Conservation (phyloP, 1,140 invertebrate species). For the Lethocerus indicus region DNA sequence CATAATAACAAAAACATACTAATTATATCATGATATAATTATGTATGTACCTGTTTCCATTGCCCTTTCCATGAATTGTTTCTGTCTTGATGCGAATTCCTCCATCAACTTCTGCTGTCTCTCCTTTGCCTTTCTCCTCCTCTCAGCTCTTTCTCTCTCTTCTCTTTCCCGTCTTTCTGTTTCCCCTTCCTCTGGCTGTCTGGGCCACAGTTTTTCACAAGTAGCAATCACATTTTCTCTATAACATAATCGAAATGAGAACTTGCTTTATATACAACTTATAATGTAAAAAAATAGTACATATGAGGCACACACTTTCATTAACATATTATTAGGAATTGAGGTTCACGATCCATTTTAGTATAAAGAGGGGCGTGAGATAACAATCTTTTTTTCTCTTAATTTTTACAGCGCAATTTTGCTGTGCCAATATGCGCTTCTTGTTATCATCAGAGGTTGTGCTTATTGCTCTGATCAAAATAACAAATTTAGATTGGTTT, state of each 20-base stretch:
- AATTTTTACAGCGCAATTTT: not conserved
- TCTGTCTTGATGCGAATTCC: conserved; percentile 80
- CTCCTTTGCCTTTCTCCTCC: conserved; percentile 66
- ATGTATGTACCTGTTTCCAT: conserved; percentile 39
- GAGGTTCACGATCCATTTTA: too few species aligned
- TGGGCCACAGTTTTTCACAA: conserved; percentile 54
- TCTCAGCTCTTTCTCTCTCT: conserved; percentile 58
- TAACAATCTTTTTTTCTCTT: not conserved
- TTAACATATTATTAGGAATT: too few species aligned
- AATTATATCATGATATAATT: not conserved
- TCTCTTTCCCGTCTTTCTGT: conserved; percentile 53
- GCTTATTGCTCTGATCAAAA: too few species aligned
- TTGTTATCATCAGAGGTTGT: too few species aligned
- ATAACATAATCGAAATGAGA: conserved; percentile 1
- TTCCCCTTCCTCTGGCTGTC: conserved; percentile 49
- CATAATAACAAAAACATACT: conserved; percentile 1
- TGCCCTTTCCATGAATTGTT: conserved; percentile 75
- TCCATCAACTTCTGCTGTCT: conserved; percentile 82
- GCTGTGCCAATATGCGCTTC: too few species aligned
- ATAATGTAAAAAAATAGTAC: not conserved
- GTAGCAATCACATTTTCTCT: conserved; percentile 46
- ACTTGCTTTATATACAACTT: not conserved
- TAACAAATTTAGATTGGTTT: too few species aligned
- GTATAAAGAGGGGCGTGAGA: too few species aligned
- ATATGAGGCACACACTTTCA: not conserved